These are phyloP conservation scores for Drosophila mettleri DNA, from an alignment of 2,888 invertebrate genomes.

Conservation along the genomic window DNA sequence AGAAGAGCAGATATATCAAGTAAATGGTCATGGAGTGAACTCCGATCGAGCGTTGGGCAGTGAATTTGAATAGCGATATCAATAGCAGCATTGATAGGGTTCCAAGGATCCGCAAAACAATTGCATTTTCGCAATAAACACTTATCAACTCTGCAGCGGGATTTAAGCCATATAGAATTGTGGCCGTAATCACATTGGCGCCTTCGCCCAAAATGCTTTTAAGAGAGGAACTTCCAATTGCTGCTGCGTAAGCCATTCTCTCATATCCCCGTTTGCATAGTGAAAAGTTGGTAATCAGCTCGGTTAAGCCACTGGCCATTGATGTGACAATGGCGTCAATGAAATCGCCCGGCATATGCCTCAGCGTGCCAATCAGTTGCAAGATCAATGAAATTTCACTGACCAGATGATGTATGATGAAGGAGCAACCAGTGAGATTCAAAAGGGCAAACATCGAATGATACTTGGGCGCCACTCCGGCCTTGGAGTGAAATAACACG, in stretches of 20 bases:
- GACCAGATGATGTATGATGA: not conserved
- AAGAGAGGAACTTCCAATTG: not conserved
- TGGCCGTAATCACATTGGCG: not conserved
- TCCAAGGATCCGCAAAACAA: not conserved
- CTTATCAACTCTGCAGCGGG: not conserved
- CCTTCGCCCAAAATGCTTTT: not conserved
- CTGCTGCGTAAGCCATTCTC: not conserved
- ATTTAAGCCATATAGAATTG: not conserved
- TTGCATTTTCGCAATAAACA: not conserved
- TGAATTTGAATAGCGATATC: conserved; percentile 2
- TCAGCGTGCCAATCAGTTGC: not conserved
- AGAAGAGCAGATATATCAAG: not conserved
- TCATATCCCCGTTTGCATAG: not conserved
- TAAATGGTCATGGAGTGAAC: not conserved
- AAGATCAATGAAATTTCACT: not conserved
- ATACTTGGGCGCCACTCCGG: not conserved
- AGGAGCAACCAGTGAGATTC: not conserved
- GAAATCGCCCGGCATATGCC: not conserved
- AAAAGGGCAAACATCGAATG: not conserved
- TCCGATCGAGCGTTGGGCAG: not conserved
- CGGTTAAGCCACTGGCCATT: conserved; percentile 2
- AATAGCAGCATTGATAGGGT: not conserved
- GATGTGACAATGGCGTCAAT: not conserved
- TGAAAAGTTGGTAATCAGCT: not conserved
- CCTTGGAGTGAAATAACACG: not conserved